phyloP scores from a whole-genome alignment of 2,888 invertebrate genomes.

The Leucozona laternaria region DNA sequence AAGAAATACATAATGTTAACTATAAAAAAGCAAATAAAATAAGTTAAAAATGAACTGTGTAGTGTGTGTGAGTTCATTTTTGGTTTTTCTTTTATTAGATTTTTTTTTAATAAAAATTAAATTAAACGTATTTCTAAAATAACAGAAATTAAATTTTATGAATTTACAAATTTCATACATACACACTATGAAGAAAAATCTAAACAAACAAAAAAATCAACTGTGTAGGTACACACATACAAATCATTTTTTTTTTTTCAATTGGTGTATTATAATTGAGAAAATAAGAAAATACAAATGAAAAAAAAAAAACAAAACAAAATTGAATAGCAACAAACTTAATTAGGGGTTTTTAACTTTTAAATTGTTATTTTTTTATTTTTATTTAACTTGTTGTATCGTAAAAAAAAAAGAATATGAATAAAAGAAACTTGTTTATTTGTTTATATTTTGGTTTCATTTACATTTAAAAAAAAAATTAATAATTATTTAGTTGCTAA shows the following conservation, averaged over 20 bases:
- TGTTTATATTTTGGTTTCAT: constrained; percentile 61
- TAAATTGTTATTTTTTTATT: constrained; percentile 24
- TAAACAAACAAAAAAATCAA: constrained; percentile 7
- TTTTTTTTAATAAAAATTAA: constrained; percentile 72
- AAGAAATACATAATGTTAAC: constrained; percentile 57
- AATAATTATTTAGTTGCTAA: constrained; percentile 54
- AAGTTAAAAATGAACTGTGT: constrained; percentile 41
- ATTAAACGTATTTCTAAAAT: constrained; percentile 42
- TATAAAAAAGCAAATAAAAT: constrained; percentile 39
- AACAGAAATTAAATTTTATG: constrained; percentile 16
- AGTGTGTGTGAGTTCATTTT: constrained; percentile 47
- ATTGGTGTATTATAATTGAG: constrained; percentile 44
- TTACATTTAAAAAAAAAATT: constrained; percentile 27
- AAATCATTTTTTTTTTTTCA: too few relatives aligned
- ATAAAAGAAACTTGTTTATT: constrained; percentile 40
- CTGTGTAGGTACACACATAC: constrained; percentile 40
- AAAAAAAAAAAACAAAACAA: neutral
- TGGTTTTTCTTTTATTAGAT: constrained; percentile 61
- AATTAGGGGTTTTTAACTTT: neutral
- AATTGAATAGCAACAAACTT: too few relatives aligned
- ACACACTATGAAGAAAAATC: neutral
- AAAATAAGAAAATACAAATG: constrained; percentile 2
- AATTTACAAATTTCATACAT: constrained; percentile 13
- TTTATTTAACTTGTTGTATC: constrained; percentile 56
- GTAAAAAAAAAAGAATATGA: constrained; percentile 21